Percentiles rank a stretch among this genome's conserved stretches.
phyloP scores from a whole-genome alignment of 2,797 vertebrate species.

The Melopsittacus undulatus region DNA sequence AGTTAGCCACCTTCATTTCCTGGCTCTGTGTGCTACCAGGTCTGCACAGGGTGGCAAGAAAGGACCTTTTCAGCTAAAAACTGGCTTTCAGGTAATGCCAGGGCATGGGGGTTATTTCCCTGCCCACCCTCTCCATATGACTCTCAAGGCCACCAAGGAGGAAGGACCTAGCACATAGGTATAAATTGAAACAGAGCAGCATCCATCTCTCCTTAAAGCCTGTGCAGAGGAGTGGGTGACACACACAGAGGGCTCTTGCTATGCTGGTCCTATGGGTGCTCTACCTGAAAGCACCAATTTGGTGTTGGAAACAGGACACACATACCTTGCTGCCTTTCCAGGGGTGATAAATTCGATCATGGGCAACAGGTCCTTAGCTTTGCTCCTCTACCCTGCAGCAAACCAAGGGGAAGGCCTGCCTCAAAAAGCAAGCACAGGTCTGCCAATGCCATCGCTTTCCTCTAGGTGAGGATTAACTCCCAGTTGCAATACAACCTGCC shows the following conservation, averaged over 20 bases:
- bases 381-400: neutral
- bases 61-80: neutral
- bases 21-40: neutral
- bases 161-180: neutral
- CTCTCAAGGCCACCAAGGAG: neutral
- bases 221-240: fast-evolving
- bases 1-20: neutral
- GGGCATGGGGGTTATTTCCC: neutral
- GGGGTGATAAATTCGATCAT: neutral
- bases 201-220: neutral
- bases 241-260: neutral
- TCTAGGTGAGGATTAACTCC: neutral
- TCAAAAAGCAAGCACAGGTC: neutral
- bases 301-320: neutral
- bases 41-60: fast-evolving
- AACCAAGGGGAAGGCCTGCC: neutral
- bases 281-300: neutral
- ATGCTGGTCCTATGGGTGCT: neutral
- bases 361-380: neutral
- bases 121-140: neutral
- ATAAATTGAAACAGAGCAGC: neutral
- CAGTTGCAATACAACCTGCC: neutral
- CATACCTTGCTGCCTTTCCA: neutral
- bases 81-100: neutral
- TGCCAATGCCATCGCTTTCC: neutral